Conservation (phyloP, 2,888 invertebrate species). For the Noctua janthina region DNA sequence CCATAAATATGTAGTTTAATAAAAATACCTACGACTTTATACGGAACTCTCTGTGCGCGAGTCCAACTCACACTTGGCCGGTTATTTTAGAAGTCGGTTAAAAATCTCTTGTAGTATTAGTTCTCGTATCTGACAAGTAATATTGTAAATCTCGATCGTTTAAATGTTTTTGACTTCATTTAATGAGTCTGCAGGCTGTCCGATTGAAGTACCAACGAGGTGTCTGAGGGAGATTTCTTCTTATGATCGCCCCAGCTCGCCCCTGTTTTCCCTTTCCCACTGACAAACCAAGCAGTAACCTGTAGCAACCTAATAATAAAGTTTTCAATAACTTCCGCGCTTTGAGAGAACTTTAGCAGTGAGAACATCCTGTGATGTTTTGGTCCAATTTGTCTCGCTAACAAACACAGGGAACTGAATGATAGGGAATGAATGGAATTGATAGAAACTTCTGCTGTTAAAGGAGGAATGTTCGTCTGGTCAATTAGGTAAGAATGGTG, state of each 20-base stretch:
- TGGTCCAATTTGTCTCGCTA: background rate
- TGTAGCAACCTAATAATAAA: background rate
- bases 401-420: background rate
- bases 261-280: background rate
- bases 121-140: background rate
- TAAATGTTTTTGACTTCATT: too few species aligned
- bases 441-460: background rate
- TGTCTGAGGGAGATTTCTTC: background rate
- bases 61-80: background rate
- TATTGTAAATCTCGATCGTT: background rate
- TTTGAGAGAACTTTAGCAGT: background rate
- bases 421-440: background rate
- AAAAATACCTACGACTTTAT: too few species aligned
- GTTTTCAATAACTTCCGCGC: background rate
- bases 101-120: background rate
- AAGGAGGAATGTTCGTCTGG: background rate
- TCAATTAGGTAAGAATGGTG: background rate
- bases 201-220: background rate
- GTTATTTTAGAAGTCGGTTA: conserved; percentile 5
- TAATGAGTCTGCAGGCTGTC: background rate
- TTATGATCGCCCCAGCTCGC: background rate
- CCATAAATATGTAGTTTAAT: too few species aligned
- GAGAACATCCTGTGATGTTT: background rate
- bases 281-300: background rate
- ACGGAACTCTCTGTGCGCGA: too few species aligned